Evolutionary conservation across 2,113 vertebrate genomes (phyloP).

Genomic region (Nyctereutes procyonoides): DNA sequence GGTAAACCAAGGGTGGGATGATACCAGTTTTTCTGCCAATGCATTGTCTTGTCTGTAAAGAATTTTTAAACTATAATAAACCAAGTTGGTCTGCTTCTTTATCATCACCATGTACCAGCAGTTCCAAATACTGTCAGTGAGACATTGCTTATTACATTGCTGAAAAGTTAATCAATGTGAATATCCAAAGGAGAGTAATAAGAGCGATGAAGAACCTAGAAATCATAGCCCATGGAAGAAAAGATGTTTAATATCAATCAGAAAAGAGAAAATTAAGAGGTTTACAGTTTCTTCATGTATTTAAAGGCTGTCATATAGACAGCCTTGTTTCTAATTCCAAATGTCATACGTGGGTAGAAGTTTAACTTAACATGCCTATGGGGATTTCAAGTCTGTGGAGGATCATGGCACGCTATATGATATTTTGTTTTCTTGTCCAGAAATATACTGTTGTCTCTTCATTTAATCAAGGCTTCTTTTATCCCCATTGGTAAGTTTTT

Average conservation of each 20-base stretch:
- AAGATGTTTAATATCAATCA: background rate
- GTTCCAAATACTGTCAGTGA: background rate
- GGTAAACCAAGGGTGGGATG: background rate
- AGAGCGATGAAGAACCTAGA: background rate
- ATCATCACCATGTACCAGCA: background rate
- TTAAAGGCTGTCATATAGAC: background rate
- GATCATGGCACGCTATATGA: background rate
- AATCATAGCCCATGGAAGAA: background rate
- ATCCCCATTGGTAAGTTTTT: background rate
- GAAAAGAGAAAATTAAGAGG: background rate
- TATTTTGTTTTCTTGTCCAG: background rate
- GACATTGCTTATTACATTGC: background rate
- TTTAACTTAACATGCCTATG: background rate
- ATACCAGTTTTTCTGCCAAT: background rate
- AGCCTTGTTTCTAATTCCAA: background rate
- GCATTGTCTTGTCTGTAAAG: background rate
- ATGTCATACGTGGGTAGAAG: background rate
- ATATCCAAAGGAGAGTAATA: background rate
- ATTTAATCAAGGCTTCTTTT: conserved; percentile 24
- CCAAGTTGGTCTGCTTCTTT: background rate
- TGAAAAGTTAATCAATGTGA: background rate
- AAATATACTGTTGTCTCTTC: background rate
- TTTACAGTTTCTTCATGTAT: background rate
- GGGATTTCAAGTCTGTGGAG: background rate
- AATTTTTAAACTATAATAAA: background rate